Conservation (phyloP, 2,113 vertebrate species). For the Podilymbus podiceps region DNA sequence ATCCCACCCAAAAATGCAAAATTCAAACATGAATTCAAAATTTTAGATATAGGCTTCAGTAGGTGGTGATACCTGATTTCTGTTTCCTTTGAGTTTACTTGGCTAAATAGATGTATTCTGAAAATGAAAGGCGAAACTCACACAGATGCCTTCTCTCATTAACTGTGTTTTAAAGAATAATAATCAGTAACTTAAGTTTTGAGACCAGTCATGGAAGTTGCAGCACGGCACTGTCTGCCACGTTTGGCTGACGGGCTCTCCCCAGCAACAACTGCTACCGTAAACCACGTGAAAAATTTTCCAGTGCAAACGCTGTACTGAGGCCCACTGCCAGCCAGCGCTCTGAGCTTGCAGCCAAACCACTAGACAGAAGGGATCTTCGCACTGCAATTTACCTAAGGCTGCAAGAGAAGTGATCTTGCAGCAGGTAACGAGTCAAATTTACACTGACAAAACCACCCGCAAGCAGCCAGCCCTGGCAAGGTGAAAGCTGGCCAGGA, state of each 20-base stretch:
- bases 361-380: neutral
- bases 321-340: neutral
- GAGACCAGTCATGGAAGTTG: neutral
- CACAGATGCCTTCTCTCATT: neutral
- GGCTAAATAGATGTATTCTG: neutral
- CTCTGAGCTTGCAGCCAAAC: neutral
- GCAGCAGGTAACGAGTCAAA: neutral
- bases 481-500: neutral
- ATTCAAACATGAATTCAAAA: neutral
- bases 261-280: neutral
- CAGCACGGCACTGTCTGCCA: neutral
- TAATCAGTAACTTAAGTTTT: neutral
- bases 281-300: neutral
- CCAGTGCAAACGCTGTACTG: neutral
- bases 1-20: neutral
- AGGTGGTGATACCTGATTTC: neutral
- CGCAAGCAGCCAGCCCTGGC: neutral
- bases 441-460: neutral
- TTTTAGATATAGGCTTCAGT: neutral
- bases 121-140: neutral
- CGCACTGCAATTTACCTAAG: neutral
- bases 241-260: neutral
- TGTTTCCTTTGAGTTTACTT: neutral
- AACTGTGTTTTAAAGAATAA: neutral
- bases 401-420: neutral